Evolutionary conservation across 2,888 invertebrate genomes (phyloP).

Genomic region (Agrochola circellaris): DNA sequence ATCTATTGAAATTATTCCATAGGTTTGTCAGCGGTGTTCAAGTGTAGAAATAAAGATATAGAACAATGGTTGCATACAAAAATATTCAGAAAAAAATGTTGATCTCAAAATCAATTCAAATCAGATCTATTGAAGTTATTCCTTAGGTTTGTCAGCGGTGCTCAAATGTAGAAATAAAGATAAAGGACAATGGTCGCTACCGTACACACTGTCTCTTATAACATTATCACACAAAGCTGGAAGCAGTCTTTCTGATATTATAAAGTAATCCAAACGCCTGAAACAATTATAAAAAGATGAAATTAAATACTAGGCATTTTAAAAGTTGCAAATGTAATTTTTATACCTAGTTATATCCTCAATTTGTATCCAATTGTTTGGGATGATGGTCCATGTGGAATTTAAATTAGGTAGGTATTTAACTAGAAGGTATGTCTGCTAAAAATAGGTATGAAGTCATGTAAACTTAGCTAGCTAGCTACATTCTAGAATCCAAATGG

Average conservation of each 20-base stretch:
- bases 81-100: slow-evolving; percentile 33
- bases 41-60: slow-evolving; percentile 93
- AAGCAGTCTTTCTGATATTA: slow-evolving; percentile 95
- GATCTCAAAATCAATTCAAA: slow-evolving; percentile 25
- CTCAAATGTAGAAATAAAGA: slow-evolving; percentile 92
- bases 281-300: slow-evolving; percentile 70
- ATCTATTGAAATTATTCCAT: slow-evolving; percentile 61
- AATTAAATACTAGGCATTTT: slow-evolving; percentile 2
- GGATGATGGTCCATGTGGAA: not conserved
- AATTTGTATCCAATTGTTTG: not conserved
- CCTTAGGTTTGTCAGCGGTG: slow-evolving; percentile 86
- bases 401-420: slow-evolving; percentile 17
- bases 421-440: not conserved
- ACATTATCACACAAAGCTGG: slow-evolving; percentile 95
- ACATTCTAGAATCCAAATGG: not conserved
- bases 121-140: slow-evolving; percentile 67
- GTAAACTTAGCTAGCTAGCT: not conserved
- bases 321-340: not conserved
- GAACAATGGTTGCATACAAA: slow-evolving; percentile 97
- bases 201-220: slow-evolving; percentile 95
- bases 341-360: slow-evolving; percentile 6
- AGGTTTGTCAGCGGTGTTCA: slow-evolving; percentile 85
- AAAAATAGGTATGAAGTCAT: slow-evolving; percentile 3
- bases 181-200: slow-evolving; percentile 99
- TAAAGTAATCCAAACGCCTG: slow-evolving; percentile 99